Evolutionary conservation across 2,113 vertebrate species (phyloP).

Genomic region (Neodon shergylaensis): DNA sequence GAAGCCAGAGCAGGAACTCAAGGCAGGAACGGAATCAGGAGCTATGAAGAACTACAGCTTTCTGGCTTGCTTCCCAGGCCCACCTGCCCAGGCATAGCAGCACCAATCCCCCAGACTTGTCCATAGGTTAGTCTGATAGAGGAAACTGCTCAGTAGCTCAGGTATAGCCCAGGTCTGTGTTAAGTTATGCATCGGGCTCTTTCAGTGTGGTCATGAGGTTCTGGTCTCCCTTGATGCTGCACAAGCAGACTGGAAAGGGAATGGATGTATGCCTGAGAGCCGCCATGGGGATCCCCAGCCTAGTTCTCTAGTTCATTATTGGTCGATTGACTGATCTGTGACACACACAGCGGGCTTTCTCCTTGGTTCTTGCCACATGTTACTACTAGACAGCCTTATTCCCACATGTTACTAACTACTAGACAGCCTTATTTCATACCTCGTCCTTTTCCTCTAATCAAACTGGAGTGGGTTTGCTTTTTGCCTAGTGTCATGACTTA

Average conservation of each 20-base stretch:
- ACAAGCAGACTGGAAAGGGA: background rate
- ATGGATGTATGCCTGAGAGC: background rate
- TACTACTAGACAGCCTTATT: background rate
- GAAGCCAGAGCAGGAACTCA: constrained; percentile 34
- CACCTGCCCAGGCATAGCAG: background rate
- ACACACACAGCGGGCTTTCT: background rate
- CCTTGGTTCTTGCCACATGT: background rate
- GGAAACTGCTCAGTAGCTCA: background rate
- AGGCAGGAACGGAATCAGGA: background rate
- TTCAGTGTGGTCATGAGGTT: background rate
- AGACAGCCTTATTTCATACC: background rate
- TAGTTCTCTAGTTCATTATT: background rate
- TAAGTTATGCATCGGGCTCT: background rate
- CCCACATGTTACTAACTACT: background rate
- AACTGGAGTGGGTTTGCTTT: background rate
- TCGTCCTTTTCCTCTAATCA: background rate
- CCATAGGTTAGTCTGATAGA: background rate
- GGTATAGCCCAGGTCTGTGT: background rate
- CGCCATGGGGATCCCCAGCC: too few relatives aligned
- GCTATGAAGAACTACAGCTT: background rate
- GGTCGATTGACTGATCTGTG: background rate
- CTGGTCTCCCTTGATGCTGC: background rate
- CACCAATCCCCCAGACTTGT: background rate
- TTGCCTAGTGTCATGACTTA: background rate
- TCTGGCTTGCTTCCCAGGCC: background rate